Conservation (phyloP, 1,140 invertebrate genomes). For the Orius insidiosus region DNA sequence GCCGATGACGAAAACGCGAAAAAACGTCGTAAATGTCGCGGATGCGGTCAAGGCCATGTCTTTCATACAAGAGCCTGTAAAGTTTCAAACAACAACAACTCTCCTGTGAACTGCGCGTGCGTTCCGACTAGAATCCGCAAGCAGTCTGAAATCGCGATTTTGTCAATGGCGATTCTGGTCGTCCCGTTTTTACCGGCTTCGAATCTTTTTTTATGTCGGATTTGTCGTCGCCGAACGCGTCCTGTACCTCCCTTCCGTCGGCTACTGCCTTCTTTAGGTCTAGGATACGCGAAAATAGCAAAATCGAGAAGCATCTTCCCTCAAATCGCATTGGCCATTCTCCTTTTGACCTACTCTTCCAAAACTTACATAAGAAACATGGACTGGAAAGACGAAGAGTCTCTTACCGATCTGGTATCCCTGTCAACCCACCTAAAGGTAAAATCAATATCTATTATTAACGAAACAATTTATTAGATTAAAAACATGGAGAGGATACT, state of each 20-base stretch:
- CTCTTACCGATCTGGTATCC: constrained; percentile 78
- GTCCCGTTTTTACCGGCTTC: constrained; percentile 86
- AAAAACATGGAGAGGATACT: too few species aligned
- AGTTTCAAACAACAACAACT: constrained; percentile 28
- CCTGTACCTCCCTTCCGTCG: constrained; percentile 87
- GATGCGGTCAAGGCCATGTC: constrained; percentile 1
- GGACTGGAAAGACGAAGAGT: constrained; percentile 88
- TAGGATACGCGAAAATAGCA: constrained; percentile 31
- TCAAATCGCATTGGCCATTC: constrained; percentile 26
- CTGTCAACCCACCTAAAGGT: constrained; percentile 97
- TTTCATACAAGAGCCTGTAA: constrained; percentile 23
- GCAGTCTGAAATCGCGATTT: constrained; percentile 11
- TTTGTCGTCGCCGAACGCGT: constrained; percentile 93
- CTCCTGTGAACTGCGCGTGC: constrained; percentile 17
- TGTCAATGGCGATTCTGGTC: constrained; percentile 50
- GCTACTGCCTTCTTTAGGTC: constrained; percentile 77
- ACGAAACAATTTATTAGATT: too few species aligned
- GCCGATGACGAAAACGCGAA: background rate
- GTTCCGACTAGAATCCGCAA: background rate
- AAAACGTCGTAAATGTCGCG: constrained; percentile 5
- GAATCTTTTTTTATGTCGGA: constrained; percentile 91
- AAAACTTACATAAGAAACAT: constrained; percentile 66
- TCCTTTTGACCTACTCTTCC: constrained; percentile 51
- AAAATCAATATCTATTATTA: constrained; percentile 13
- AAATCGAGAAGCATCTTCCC: constrained; percentile 21